These are phyloP conservation scores for Uloborus diversus DNA, from an alignment of 1,140 invertebrate species.

Conservation along the genomic window DNA sequence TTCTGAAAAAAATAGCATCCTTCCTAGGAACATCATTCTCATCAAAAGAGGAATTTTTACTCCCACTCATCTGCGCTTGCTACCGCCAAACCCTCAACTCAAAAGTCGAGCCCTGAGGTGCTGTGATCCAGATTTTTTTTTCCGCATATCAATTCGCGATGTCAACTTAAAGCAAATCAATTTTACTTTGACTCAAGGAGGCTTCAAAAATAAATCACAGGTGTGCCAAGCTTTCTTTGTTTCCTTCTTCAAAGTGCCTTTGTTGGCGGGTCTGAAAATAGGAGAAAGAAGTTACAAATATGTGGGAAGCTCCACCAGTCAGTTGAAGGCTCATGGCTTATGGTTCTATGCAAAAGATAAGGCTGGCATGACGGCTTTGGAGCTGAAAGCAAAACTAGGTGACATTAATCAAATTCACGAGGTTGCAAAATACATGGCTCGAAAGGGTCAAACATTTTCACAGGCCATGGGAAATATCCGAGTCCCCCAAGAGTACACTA, in stretches of 20 bases:
- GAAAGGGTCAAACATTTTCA: slow-evolving; percentile 67
- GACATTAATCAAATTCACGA: slow-evolving; percentile 57
- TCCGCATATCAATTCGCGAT: slow-evolving; percentile 57
- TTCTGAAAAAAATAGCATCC: too few species aligned
- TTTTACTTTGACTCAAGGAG: not conserved
- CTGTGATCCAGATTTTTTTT: slow-evolving; percentile 53
- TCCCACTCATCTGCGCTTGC: slow-evolving; percentile 45
- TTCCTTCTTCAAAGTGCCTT: slow-evolving; percentile 3
- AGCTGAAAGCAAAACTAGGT: slow-evolving; percentile 59
- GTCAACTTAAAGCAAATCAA: slow-evolving; percentile 44
- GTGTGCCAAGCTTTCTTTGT: slow-evolving; percentile 21
- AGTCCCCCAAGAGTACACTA: slow-evolving; percentile 74
- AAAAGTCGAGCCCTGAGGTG: slow-evolving; percentile 56
- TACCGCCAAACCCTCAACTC: slow-evolving; percentile 51
- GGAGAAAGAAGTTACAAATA: slow-evolving; percentile 60
- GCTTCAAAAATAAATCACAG: not conserved
- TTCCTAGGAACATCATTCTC: not conserved
- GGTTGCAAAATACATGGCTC: slow-evolving; percentile 63
- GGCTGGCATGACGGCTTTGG: slow-evolving; percentile 22
- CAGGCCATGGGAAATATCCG: slow-evolving; percentile 75
- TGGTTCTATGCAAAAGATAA: slow-evolving; percentile 60
- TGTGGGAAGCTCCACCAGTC: slow-evolving; percentile 62
- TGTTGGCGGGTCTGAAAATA: slow-evolving; percentile 57
- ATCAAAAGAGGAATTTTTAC: slow-evolving; percentile 56
- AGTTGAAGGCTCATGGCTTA: slow-evolving; percentile 62